Conservation (phyloP, 1,140 invertebrate species). For the Drosophila punjabiensis region DNA sequence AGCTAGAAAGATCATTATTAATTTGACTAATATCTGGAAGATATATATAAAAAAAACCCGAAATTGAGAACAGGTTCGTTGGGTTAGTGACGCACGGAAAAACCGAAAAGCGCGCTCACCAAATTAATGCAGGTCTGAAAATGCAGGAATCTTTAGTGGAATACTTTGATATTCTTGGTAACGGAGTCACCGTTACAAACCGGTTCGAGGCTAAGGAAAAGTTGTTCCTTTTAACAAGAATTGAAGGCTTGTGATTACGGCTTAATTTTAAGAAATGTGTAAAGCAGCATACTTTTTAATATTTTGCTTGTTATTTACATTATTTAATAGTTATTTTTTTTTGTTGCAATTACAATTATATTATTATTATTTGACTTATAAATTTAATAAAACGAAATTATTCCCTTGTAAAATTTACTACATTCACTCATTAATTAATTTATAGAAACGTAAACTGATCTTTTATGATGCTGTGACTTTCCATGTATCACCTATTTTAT, state of each 20-base stretch:
- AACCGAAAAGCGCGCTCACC: conserved; percentile 20
- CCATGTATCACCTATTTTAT: background rate
- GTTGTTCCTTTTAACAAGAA: conserved; percentile 1
- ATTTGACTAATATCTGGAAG: conserved; percentile 54
- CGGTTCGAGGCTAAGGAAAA: conserved; percentile 13
- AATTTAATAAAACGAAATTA: background rate
- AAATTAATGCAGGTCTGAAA: conserved; percentile 23
- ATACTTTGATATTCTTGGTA: conserved; percentile 15
- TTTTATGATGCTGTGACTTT: background rate
- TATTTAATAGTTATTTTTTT: background rate
- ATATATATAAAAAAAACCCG: conserved; percentile 31
- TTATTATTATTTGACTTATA: background rate
- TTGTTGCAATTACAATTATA: too few relatives aligned
- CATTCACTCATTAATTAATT: background rate
- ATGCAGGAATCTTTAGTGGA: conserved; percentile 14
- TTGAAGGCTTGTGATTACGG: background rate
- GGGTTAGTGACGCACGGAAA: conserved; percentile 35
- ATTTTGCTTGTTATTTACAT: background rate
- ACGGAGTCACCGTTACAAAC: conserved; percentile 18
- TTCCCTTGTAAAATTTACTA: background rate
- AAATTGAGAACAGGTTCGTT: conserved; percentile 38
- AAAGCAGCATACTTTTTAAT: background rate
- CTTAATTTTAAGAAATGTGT: background rate
- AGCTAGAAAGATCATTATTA: conserved; percentile 35
- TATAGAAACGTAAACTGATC: too few relatives aligned